These are phyloP conservation scores for Spilosoma lubricipeda DNA, from an alignment of 2,888 invertebrate species.

Conservation along the genomic window DNA sequence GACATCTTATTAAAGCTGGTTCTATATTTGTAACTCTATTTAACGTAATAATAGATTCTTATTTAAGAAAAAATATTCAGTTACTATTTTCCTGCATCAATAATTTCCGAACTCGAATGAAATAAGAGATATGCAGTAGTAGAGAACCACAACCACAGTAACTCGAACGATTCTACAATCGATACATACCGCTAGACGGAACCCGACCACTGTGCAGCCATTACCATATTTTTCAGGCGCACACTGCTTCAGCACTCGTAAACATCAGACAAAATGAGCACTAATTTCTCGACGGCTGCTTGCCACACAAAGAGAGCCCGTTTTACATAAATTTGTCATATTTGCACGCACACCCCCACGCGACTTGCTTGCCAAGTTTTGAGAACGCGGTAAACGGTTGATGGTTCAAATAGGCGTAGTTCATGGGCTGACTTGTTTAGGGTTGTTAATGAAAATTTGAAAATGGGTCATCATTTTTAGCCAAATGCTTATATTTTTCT, in stretches of 20 bases:
- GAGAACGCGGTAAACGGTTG: constrained; percentile 58
- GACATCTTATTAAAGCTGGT: background rate
- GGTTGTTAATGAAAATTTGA: constrained; percentile 4
- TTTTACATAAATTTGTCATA: constrained; percentile 85
- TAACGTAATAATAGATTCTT: background rate
- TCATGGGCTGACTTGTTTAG: constrained; percentile 30
- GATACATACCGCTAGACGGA: constrained; percentile 62
- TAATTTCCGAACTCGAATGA: background rate
- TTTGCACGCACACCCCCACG: constrained; percentile 75
- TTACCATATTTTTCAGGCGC: constrained; percentile 79
- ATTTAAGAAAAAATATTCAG: background rate
- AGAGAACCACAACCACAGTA: constrained; percentile 29
- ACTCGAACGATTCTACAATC: constrained; percentile 59
- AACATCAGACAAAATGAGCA: constrained; percentile 81
- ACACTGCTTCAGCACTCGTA: constrained; percentile 69
- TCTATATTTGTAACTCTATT: background rate
- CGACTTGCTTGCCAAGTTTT: constrained; percentile 69
- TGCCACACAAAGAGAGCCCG: constrained; percentile 67
- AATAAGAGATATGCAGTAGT: constrained; percentile 3
- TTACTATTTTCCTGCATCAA: background rate
- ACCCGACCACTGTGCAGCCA: constrained; percentile 60
- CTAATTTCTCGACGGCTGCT: constrained; percentile 75
- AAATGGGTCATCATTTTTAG: background rate
- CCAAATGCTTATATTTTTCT: too few relatives aligned
- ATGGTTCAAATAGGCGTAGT: constrained; percentile 42